Percentiles rank a stretch among this genome's conserved stretches.
Conservation (phyloP, 2,113 vertebrate species). For the Phodopus roborovskii region DNA sequence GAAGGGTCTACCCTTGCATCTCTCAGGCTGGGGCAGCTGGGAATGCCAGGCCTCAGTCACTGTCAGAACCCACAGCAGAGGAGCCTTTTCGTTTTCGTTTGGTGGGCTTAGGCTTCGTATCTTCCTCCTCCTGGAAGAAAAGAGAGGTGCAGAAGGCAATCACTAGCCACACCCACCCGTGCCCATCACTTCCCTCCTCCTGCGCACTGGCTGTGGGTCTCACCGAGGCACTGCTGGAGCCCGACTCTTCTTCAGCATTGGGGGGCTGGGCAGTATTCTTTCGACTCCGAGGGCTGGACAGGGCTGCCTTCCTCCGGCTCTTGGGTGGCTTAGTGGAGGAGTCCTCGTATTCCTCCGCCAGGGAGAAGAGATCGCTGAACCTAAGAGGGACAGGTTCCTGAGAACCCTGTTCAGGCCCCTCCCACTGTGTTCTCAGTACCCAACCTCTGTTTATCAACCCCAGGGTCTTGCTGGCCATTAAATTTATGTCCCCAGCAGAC, state of each 20-base stretch:
- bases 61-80: conserved; percentile 95
- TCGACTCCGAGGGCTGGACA: conserved; percentile 92
- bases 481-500: neutral
- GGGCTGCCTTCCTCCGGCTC: conserved; percentile 92
- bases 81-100: conserved; percentile 96
- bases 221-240: conserved; percentile 94
- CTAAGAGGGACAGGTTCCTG: conserved; percentile 75
- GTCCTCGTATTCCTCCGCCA: conserved; percentile 96
- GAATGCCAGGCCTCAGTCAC: conserved; percentile 89
- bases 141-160: accelerated
- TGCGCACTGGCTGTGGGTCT: neutral
- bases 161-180: accelerated
- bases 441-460: neutral
- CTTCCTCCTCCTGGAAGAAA: conserved; percentile 92
- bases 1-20: neutral
- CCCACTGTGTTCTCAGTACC: neutral
- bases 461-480: neutral
- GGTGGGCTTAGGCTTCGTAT: conserved; percentile 94
- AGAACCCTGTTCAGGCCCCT: accelerated
- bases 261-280: conserved; percentile 91
- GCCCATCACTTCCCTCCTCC: accelerated
- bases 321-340: conserved; percentile 93
- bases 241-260: conserved; percentile 94
- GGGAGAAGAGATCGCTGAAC: conserved; percentile 95
- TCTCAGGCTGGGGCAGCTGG: neutral